phyloP scores from a whole-genome alignment of 2,113 vertebrate species.

The Psephotus haematonotus region DNA sequence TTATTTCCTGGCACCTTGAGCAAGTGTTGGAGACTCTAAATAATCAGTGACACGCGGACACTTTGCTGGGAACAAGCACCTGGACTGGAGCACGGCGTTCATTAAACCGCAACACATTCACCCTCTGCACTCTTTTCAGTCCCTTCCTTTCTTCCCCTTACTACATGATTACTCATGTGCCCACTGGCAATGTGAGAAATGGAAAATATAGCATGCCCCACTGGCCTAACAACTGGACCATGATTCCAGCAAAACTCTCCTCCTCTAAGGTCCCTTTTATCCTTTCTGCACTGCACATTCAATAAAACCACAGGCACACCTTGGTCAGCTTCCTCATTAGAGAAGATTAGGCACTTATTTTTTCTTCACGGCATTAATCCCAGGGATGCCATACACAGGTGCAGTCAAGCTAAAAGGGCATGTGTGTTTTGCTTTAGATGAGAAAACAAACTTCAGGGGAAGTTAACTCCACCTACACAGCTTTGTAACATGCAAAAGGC shows the following conservation, averaged over 20 bases:
- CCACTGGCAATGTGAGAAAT: conserved; percentile 33
- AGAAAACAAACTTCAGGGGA: neutral
- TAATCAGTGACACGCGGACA: conserved; percentile 36
- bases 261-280: conserved; percentile 50
- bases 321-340: conserved; percentile 39
- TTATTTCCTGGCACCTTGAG: conserved; percentile 61
- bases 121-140: neutral
- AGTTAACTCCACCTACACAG: neutral
- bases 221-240: conserved; percentile 51
- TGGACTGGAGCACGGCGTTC: conserved; percentile 26
- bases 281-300: conserved; percentile 15
- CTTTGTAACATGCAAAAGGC: neutral
- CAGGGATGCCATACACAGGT: neutral
- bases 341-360: neutral
- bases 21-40: conserved; percentile 16
- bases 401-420: neutral
- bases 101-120: neutral
- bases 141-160: neutral
- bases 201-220: conserved; percentile 32
- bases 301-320: conserved; percentile 61
- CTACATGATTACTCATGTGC: conserved; percentile 38
- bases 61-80: conserved; percentile 56
- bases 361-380: neutral
- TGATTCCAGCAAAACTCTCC: conserved; percentile 41
- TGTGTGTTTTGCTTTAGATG: neutral